A percentile compares a stretch with the other conserved stretches of the same genome.
Conservation (phyloP, 2,113 vertebrate species). For the Callithrix jacchus region DNA sequence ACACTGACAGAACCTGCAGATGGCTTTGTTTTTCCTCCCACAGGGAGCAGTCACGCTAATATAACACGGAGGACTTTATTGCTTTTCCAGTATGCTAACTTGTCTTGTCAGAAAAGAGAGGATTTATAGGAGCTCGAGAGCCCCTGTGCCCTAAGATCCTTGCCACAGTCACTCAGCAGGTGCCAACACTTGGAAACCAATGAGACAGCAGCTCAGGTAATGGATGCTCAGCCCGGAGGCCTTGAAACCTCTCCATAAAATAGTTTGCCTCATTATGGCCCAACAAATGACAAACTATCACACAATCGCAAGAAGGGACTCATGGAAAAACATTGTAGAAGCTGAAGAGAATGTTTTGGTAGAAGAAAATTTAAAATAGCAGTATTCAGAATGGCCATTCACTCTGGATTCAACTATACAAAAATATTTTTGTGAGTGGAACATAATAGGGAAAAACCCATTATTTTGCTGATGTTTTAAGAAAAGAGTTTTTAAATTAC, state of each 20-base stretch:
- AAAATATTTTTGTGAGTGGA: too few relatives aligned
- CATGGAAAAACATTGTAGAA: too few relatives aligned
- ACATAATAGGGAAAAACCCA: not conserved
- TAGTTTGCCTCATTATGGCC: not conserved
- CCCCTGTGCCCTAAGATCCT: not conserved
- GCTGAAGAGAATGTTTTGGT: too few relatives aligned
- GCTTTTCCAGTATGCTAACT: constrained; percentile 45
- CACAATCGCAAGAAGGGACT: not conserved
- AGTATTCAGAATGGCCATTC: too few relatives aligned
- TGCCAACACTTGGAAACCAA: not conserved
- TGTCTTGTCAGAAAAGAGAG: constrained; percentile 55
- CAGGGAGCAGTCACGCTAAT: not conserved
- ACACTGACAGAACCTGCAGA: constrained; percentile 22
- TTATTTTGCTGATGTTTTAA: not conserved
- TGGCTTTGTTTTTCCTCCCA: constrained; percentile 44
- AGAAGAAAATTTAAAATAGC: too few relatives aligned
- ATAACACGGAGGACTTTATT: not conserved
- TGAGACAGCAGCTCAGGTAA: not conserved
- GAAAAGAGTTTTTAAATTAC: not conserved
- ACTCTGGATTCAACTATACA: too few relatives aligned
- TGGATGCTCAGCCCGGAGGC: not conserved
- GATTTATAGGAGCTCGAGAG: not conserved
- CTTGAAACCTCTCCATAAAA: not conserved
- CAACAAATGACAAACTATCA: not conserved
- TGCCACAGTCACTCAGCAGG: not conserved